phyloP scores from a whole-genome alignment of 2,888 invertebrate species.

The Drosophila parthenogenetica region DNA sequence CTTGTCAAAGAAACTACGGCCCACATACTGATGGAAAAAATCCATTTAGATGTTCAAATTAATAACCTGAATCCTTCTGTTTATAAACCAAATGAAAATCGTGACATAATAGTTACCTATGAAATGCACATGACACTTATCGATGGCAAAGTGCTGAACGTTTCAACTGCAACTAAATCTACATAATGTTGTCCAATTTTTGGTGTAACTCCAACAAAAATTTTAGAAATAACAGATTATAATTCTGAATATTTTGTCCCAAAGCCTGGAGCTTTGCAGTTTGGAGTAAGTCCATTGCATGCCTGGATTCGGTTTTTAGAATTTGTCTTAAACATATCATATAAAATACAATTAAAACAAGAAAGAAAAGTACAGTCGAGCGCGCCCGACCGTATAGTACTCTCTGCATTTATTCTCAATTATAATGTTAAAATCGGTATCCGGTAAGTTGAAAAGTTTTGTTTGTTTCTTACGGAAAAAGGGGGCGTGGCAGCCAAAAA shows the following conservation, averaged over 20 bases:
- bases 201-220: slow-evolving; percentile 13
- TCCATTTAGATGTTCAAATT: slow-evolving; percentile 5
- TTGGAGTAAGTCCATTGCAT: slow-evolving; percentile 12
- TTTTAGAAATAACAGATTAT: slow-evolving; percentile 7
- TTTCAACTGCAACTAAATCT: too few species aligned
- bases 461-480: too few species aligned
- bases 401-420: too few species aligned
- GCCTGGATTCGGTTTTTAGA: slow-evolving; percentile 14
- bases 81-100: slow-evolving; percentile 5
- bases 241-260: background rate
- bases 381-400: too few species aligned
- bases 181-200: too few species aligned
- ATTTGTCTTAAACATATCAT: too few species aligned
- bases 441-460: too few species aligned
- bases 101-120: slow-evolving; percentile 4
- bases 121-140: slow-evolving; percentile 11
- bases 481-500: too few species aligned
- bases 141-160: slow-evolving; percentile 12
- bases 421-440: too few species aligned
- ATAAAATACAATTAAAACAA: too few species aligned
- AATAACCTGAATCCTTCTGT: background rate
- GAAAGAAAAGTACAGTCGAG: too few species aligned
- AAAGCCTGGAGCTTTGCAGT: background rate
- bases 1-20: too few species aligned
- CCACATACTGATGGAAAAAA: slow-evolving; percentile 11